Evolutionary conservation across 1,140 invertebrate species (phyloP).

Genomic region (Heterodera carotae): DNA sequence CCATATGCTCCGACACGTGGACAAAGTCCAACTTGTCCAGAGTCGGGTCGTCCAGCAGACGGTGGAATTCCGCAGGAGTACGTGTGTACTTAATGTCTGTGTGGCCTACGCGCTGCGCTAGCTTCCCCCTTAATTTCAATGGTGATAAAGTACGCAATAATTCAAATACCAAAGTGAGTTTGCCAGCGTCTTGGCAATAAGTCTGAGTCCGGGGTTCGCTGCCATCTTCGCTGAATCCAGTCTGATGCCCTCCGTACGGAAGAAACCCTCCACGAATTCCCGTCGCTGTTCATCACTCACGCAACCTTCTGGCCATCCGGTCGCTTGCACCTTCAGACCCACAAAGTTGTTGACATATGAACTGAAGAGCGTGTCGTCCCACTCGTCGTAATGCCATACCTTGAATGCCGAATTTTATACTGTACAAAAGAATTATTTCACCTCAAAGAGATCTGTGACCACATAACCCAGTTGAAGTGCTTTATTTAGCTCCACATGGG

Average conservation of each 20-base stretch:
- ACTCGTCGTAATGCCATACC: constrained; percentile 16
- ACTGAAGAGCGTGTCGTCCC: not conserved
- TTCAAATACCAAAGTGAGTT: not conserved
- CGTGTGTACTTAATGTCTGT: not conserved
- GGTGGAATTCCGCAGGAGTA: constrained; percentile 10
- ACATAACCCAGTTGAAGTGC: not conserved
- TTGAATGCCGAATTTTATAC: too few species aligned
- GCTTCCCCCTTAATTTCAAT: not conserved
- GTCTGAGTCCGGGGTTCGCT: not conserved
- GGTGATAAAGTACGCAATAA: too few species aligned
- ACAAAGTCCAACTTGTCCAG: constrained; percentile 18
- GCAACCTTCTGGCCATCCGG: constrained; percentile 6
- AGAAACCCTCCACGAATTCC: not conserved
- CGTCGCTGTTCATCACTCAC: not conserved
- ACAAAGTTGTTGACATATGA: too few species aligned
- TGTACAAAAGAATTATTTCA: not conserved
- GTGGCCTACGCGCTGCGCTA: constrained; percentile 5
- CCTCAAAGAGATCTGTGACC: not conserved
- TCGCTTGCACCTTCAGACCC: too few species aligned
- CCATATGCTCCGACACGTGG: not conserved
- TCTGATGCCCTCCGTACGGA: not conserved
- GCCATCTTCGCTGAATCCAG: not conserved
- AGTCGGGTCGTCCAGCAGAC: not conserved
- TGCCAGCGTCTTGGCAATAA: constrained; percentile 3
- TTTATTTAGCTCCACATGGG: constrained; percentile 29